These are phyloP conservation scores for Blera fallax DNA, from an alignment of 2,888 invertebrate species.

Conservation along the genomic window DNA sequence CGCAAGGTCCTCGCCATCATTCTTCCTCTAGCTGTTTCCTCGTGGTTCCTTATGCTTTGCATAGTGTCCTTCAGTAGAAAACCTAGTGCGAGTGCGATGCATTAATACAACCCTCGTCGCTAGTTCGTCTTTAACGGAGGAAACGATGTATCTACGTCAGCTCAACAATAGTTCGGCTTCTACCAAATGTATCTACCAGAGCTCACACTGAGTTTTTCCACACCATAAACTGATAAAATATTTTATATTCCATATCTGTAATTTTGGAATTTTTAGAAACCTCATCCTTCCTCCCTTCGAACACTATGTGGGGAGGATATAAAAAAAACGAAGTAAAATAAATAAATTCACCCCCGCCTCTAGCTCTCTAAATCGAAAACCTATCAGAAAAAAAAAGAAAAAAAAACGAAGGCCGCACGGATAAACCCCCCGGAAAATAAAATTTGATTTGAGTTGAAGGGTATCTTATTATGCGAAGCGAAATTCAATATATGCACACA, in stretches of 20 bases:
- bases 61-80: no score
- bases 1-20: no score
- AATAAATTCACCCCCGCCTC: constrained; percentile 40
- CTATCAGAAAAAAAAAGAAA: constrained; percentile 31
- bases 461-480: constrained; percentile 71
- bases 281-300: neutral
- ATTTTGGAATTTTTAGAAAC: neutral
- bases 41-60: no score
- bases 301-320: neutral
- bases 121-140: no score
- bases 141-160: no score
- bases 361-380: constrained; percentile 54
- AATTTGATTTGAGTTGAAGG: constrained; percentile 73
- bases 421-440: constrained; percentile 70
- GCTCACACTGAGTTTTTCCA: neutral
- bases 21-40: no score
- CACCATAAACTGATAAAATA: constrained; percentile 15
- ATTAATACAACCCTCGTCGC: no score
- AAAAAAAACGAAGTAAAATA: constrained; percentile 25
- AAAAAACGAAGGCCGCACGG: constrained; percentile 58
- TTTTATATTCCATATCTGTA: constrained; percentile 7
- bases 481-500: constrained; percentile 68
- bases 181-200: neutral
- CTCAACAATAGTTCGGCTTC: neutral
- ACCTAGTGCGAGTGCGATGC: no score